These are phyloP conservation scores for Schizotus pectinicornis DNA, from an alignment of 2,888 invertebrate species.

Conservation along the genomic window DNA sequence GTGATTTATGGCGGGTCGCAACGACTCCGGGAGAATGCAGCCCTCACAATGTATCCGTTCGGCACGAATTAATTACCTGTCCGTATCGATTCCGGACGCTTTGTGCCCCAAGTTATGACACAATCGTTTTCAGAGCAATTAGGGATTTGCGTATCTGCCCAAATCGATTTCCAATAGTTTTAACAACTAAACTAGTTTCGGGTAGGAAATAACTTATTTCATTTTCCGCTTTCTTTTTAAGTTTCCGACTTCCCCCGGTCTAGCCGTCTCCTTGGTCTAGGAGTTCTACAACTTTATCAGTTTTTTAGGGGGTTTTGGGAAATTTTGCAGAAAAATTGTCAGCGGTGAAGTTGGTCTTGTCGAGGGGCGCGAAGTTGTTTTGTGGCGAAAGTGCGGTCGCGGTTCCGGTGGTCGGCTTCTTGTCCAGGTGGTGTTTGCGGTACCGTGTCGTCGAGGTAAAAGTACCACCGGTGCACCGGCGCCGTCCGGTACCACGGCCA, in stretches of 20 bases:
- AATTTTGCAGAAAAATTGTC: too few species aligned
- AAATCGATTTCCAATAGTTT: too few species aligned
- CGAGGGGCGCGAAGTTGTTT: not conserved
- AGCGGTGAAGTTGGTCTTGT: too few species aligned
- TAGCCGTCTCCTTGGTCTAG: too few species aligned
- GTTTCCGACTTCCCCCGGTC: too few species aligned
- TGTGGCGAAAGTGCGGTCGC: not conserved
- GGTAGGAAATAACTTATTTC: not conserved
- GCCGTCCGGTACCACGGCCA: not conserved
- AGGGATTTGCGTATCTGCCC: too few species aligned
- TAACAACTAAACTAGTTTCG: too few species aligned
- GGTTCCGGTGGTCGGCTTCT: not conserved
- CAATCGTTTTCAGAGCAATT: not conserved
- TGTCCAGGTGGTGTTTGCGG: constrained; percentile 4
- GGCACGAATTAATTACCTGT: not conserved
- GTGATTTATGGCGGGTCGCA: not conserved
- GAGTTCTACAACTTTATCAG: too few species aligned
- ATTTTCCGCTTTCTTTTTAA: too few species aligned
- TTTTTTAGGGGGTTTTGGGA: too few species aligned
- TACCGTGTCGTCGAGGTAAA: constrained; percentile 4
- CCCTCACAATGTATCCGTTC: not conserved
- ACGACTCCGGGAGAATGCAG: not conserved
- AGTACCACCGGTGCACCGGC: not conserved
- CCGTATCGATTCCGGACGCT: not conserved
- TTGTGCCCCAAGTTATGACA: not conserved